These are phyloP conservation scores for Drosophila pegasa DNA, from an alignment of 2,888 invertebrate species.

Conservation along the genomic window DNA sequence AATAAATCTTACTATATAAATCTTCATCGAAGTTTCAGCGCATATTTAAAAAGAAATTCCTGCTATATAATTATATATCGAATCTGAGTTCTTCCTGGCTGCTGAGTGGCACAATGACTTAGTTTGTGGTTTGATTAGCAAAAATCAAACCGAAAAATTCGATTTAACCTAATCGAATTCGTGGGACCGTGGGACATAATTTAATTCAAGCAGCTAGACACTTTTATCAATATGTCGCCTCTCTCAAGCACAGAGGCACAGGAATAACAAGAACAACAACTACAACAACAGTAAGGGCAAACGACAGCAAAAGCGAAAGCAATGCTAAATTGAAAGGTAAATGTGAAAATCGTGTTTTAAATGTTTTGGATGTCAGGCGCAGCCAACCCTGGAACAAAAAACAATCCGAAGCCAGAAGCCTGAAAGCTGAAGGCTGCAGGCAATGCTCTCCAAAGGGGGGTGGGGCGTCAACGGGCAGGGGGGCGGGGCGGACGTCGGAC, in stretches of 20 bases:
- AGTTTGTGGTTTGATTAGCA: slow-evolving; percentile 59
- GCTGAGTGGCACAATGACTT: slow-evolving; percentile 21
- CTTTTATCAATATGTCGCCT: slow-evolving; percentile 63
- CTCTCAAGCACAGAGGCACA: slow-evolving; percentile 28
- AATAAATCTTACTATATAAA: background rate
- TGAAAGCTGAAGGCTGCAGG: slow-evolving; percentile 29
- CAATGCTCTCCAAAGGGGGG: slow-evolving; percentile 5
- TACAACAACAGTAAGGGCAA: slow-evolving; percentile 17
- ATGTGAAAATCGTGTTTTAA: slow-evolving; percentile 78
- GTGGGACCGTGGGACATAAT: slow-evolving; percentile 49
- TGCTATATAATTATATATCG: background rate
- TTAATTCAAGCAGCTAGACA: slow-evolving; percentile 66
- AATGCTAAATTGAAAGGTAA: slow-evolving; percentile 73
- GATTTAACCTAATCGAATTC: slow-evolving; percentile 70
- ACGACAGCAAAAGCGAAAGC: slow-evolving; percentile 40
- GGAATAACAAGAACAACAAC: slow-evolving; percentile 10
- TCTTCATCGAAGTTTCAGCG: background rate
- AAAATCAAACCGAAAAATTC: slow-evolving; percentile 57
- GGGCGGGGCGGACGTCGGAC: no score
- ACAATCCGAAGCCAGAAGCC: slow-evolving; percentile 7
- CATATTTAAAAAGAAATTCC: background rate
- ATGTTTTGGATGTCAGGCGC: slow-evolving; percentile 63
- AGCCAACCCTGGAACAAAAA: slow-evolving; percentile 37
- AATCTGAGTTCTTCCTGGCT: background rate
- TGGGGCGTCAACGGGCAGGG: background rate